Evolutionary conservation across 2,888 invertebrate genomes (phyloP).

Genomic region (Petrolisthes manimaculis): DNA sequence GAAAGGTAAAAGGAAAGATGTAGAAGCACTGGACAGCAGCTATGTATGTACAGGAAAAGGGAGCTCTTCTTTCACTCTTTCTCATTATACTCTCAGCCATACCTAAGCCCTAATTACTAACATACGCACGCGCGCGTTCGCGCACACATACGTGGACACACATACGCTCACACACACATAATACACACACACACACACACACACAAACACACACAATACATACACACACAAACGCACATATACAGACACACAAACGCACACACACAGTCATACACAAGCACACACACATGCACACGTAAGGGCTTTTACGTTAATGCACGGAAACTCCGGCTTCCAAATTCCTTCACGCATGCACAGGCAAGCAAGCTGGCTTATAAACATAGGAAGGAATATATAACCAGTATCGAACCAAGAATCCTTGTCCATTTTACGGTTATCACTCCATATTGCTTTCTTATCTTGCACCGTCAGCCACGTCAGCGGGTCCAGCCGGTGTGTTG

Average conservation of each 20-base stretch:
- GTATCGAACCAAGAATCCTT: neutral
- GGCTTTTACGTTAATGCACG: slow-evolving; percentile 23
- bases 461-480: neutral
- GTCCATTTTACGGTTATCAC: too few relatives aligned
- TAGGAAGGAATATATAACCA: slow-evolving; percentile 1
- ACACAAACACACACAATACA: slow-evolving; percentile 5
- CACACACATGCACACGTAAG: slow-evolving; percentile 9
- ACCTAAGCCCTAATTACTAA: too few relatives aligned
- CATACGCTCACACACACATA: neutral
- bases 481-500: neutral
- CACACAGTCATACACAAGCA: too few relatives aligned
- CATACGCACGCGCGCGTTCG: neutral
- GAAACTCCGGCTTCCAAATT: slow-evolving; percentile 15
- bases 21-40: too few relatives aligned
- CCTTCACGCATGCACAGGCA: neutral
- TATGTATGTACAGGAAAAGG: too few relatives aligned
- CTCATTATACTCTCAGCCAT: neutral
- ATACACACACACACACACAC: neutral
- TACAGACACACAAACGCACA: slow-evolving; percentile 21
- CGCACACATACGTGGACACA: neutral
- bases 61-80: too few relatives aligned
- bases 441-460: too few relatives aligned
- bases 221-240: slow-evolving; percentile 25
- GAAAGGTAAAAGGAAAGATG: too few relatives aligned
- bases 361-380: slow-evolving; percentile 3